Conservation (phyloP, 1,140 invertebrate species). For the Caerostris darwini region DNA sequence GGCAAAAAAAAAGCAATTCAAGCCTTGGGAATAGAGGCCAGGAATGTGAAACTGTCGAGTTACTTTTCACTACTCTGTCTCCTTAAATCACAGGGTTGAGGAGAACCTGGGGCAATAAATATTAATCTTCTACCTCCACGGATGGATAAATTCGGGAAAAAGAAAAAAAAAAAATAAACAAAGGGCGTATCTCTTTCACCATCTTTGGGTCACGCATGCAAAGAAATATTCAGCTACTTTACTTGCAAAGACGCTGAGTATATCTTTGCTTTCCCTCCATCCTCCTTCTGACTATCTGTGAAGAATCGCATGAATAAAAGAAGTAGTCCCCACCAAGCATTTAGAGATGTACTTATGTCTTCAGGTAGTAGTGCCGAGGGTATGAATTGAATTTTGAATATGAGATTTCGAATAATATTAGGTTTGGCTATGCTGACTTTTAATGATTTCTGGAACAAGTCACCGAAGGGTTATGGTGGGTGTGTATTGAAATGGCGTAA, state of each 20-base stretch:
- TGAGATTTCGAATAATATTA: background rate
- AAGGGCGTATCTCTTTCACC: slow-evolving; percentile 38
- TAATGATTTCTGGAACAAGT: background rate
- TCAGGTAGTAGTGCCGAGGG: background rate
- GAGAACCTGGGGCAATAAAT: slow-evolving; percentile 46
- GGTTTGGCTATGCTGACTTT: background rate
- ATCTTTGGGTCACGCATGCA: background rate
- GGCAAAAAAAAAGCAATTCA: background rate
- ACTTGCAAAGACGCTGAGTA: slow-evolving; percentile 12
- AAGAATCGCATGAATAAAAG: slow-evolving; percentile 5
- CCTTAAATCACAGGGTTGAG: slow-evolving; percentile 39
- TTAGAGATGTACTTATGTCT: background rate
- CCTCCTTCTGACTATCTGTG: background rate
- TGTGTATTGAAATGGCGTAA: background rate
- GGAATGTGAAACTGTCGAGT: slow-evolving; percentile 49
- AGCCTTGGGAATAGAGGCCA: background rate
- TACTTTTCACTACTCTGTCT: slow-evolving; percentile 29
- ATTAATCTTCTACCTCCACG: slow-evolving; percentile 30
- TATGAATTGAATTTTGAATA: slow-evolving; percentile 24
- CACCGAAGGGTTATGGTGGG: background rate
- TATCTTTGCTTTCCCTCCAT: background rate
- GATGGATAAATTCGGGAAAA: slow-evolving; percentile 9
- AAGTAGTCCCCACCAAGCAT: background rate
- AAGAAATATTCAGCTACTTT: slow-evolving; percentile 27
- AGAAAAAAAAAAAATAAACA: slow-evolving; percentile 20